A percentile compares a stretch with the other conserved stretches of the same genome.
phyloP scores from a whole-genome alignment of 2,113 vertebrate species.

The Oncorhynchus mykiss region DNA sequence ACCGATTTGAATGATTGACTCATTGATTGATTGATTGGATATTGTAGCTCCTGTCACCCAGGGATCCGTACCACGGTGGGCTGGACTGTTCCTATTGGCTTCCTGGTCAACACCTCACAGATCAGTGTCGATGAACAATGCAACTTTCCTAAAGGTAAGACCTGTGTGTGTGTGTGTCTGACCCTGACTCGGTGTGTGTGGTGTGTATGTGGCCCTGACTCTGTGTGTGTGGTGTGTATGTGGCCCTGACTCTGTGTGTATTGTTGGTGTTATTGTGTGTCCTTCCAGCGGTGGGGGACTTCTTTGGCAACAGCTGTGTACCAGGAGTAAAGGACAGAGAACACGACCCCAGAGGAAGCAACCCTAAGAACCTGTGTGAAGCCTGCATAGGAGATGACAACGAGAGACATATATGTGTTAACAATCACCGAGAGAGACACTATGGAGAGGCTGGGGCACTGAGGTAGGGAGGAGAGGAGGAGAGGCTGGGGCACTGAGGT shows the following conservation, averaged over 20 bases:
- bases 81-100: conserved; percentile 80
- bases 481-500: conserved; percentile 77
- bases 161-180: background rate
- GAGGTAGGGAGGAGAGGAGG: conserved; percentile 62
- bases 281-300: conserved; percentile 72
- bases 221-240: background rate
- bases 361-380: conserved; percentile 80
- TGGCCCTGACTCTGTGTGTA: background rate
- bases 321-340: conserved; percentile 72
- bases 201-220: background rate
- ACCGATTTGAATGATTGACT: no score
- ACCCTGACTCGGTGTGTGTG: no score
- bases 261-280: background rate
- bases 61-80: conserved; percentile 79
- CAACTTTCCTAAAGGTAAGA: conserved; percentile 76
- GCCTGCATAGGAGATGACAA: conserved; percentile 80
- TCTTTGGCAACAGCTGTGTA: conserved; percentile 80
- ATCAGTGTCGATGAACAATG: conserved; percentile 78
- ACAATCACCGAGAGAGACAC: conserved; percentile 73
- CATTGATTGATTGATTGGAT: no score
- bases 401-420: conserved; percentile 76
- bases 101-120: conserved; percentile 80
- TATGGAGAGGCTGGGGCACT: conserved; percentile 77
- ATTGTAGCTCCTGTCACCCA: conserved; percentile 72
- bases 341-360: conserved; percentile 77